Conservation (phyloP, 2,888 invertebrate genomes). For the Bimastos eiseni region DNA sequence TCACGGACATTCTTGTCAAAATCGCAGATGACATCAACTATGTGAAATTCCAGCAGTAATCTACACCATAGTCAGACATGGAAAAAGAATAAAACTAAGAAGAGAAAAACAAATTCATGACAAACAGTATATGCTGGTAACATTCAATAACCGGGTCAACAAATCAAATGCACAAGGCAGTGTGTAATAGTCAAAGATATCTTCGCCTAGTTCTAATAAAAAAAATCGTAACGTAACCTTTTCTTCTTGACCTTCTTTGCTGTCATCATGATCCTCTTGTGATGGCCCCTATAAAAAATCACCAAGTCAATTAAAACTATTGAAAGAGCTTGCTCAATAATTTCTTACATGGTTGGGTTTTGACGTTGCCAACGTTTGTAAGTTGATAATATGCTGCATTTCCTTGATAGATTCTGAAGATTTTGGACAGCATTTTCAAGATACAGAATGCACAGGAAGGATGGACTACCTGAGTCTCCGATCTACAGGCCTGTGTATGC, state of each 20-base stretch:
- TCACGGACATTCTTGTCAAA: no score
- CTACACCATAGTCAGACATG: not conserved
- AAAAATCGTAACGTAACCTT: slow-evolving; percentile 23
- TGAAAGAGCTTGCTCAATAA: no score
- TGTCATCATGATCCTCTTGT: slow-evolving; percentile 14
- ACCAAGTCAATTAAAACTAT: not conserved
- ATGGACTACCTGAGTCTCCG: no score
- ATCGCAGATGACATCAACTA: not conserved
- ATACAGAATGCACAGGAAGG: no score
- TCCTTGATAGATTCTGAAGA: no score
- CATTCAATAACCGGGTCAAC: not conserved
- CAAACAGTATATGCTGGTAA: not conserved
- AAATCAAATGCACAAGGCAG: not conserved
- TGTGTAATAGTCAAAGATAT: not conserved
- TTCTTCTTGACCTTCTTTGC: slow-evolving; percentile 16
- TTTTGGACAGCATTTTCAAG: no score
- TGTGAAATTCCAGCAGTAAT: not conserved
- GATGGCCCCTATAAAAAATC: not conserved
- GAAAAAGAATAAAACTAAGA: not conserved
- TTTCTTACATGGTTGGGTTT: no score
- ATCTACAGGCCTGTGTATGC: no score
- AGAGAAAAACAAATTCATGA: not conserved
- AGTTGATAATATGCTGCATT: no score
- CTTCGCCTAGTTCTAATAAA: not conserved
- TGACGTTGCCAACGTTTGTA: no score